Conservation (phyloP, 2,113 vertebrate species). For the Malaclemys terrapin region DNA sequence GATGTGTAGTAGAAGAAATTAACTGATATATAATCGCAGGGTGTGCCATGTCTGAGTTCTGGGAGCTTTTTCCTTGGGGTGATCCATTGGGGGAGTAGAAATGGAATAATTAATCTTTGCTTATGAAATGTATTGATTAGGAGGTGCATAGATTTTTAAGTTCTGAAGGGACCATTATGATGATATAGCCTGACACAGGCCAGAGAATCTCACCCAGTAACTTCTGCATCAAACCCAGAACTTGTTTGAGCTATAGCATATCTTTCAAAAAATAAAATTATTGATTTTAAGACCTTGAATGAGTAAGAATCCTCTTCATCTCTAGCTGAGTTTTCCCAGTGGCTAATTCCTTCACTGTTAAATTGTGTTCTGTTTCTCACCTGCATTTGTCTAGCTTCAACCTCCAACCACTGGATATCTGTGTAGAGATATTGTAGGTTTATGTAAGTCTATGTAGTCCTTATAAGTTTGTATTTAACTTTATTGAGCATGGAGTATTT, state of each 20-base stretch:
- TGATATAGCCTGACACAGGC: neutral
- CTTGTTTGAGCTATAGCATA: neutral
- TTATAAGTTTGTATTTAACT: neutral
- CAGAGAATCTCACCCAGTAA: neutral
- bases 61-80: neutral
- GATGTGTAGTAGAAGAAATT: neutral
- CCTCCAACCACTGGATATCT: neutral
- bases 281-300: neutral
- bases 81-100: neutral
- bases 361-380: neutral
- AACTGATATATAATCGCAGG: neutral
- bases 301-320: neutral
- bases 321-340: neutral
- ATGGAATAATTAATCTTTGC: too few species aligned
- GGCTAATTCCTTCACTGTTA: neutral
- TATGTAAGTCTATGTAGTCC: neutral
- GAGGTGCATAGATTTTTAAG: rapidly evolving
- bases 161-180: too few species aligned
- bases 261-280: neutral
- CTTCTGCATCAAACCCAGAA: neutral
- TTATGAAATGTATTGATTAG: neutral
- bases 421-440: neutral
- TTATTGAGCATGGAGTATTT: neutral
- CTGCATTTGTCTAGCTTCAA: neutral
- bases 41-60: rapidly evolving